Conservation (phyloP, 1,140 invertebrate species). For the Hydropsyche tenuis region DNA sequence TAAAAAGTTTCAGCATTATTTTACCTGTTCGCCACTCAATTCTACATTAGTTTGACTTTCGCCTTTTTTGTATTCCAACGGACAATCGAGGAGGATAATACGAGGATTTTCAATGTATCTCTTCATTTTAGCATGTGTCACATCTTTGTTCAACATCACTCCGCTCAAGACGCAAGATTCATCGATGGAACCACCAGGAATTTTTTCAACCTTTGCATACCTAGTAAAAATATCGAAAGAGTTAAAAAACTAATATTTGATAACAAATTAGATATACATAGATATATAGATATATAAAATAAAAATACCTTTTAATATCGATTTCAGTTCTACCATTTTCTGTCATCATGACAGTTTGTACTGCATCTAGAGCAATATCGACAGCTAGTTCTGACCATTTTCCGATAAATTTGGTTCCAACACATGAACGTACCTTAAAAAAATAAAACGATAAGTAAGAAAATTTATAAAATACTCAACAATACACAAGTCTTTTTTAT, state of each 20-base stretch:
- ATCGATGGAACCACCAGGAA: constrained; percentile 95
- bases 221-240: constrained; percentile 51
- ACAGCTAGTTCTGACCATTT: constrained; percentile 95
- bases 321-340: constrained; percentile 93
- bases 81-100: constrained; percentile 94
- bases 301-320: constrained; percentile 86
- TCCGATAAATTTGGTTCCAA: constrained; percentile 97
- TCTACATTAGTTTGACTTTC: constrained; percentile 99
- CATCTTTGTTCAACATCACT: constrained; percentile 99
- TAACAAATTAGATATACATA: no score
- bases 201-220: constrained; percentile 98
- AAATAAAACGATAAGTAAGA: not conserved
- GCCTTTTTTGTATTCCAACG: constrained; percentile 98
- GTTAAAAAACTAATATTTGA: constrained; percentile 29
- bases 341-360: constrained; percentile 87
- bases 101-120: constrained; percentile 95
- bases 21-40: constrained; percentile 85
- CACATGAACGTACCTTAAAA: constrained; percentile 81
- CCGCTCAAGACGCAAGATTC: constrained; percentile 94
- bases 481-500: no score
- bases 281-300: constrained; percentile 8
- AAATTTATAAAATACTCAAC: not conserved
- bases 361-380: constrained; percentile 94
- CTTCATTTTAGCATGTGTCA: constrained; percentile 97
- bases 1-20: constrained; percentile 20